Evolutionary conservation across 2,888 invertebrate genomes (phyloP).

Genomic region (Sinelater perroti): DNA sequence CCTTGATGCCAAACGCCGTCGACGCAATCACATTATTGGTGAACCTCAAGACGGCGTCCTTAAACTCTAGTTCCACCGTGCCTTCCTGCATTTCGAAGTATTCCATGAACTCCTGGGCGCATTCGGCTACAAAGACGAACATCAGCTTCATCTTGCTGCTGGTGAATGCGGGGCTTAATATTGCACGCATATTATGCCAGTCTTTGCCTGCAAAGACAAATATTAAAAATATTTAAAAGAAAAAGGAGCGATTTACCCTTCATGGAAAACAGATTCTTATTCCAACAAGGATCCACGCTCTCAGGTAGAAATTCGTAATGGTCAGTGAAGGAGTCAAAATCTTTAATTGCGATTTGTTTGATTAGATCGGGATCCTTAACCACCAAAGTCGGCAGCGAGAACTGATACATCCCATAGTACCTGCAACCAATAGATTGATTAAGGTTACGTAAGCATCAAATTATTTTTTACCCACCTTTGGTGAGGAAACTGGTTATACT

Average conservation of each 20-base stretch:
- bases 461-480: too few species aligned
- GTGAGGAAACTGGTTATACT: too few species aligned
- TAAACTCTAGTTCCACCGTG: not conserved
- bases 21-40: slow-evolving; percentile 5
- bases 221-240: not conserved
- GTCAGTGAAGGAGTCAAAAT: slow-evolving; percentile 44
- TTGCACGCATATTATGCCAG: not conserved
- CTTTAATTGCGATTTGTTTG: slow-evolving; percentile 66
- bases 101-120: not conserved
- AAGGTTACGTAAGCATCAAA: too few species aligned
- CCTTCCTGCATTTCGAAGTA: not conserved
- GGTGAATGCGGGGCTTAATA: not conserved
- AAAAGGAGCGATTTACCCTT: not conserved
- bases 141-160: slow-evolving; percentile 3
- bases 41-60: not conserved
- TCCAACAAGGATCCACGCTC: not conserved
- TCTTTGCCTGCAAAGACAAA: not conserved
- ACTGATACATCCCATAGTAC: slow-evolving; percentile 47
- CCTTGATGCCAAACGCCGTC: not conserved
- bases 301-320: not conserved
- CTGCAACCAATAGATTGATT: too few species aligned
- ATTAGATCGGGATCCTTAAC: slow-evolving; percentile 67
- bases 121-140: not conserved
- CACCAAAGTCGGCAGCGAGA: slow-evolving; percentile 59
- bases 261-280: not conserved